Percentiles rank a stretch among this genome's conserved stretches.
Conservation (phyloP, 2,113 vertebrate species). For the Pithys albifrons region DNA sequence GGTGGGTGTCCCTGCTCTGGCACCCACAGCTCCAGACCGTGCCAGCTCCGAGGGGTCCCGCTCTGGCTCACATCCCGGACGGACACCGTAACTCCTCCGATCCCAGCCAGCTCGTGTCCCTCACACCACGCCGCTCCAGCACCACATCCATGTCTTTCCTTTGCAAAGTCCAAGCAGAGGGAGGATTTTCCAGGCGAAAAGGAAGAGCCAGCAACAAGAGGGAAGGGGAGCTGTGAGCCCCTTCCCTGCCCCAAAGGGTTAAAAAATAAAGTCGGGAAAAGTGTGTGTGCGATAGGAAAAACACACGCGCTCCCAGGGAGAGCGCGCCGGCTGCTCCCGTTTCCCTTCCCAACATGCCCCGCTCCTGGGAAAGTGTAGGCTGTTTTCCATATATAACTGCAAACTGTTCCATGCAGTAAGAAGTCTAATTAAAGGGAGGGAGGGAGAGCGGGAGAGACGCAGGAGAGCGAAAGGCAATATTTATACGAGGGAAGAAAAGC, state of each 20-base stretch:
- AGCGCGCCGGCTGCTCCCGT: conserved; percentile 25
- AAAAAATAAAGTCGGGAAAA: conserved; percentile 23
- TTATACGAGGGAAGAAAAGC: conserved; percentile 13
- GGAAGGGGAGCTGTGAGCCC: rapidly evolving
- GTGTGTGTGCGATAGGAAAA: conserved; percentile 36
- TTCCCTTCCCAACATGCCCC: conserved; percentile 51
- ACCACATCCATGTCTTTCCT: rapidly evolving
- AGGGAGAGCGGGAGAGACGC: conserved; percentile 11
- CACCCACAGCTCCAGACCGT: neutral
- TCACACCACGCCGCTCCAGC: rapidly evolving
- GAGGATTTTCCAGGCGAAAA: neutral
- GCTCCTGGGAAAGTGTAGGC: conserved; percentile 76
- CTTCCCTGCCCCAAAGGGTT: neutral
- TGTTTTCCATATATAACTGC: conserved; percentile 79
- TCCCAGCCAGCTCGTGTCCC: rapidly evolving
- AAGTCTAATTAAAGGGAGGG: conserved; percentile 74
- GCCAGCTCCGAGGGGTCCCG: rapidly evolving
- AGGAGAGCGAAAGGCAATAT: conserved; percentile 45
- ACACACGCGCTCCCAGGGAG: conserved; percentile 26
- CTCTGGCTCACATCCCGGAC: neutral
- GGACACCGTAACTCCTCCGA: rapidly evolving
- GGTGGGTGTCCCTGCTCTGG: neutral
- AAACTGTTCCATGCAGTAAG: conserved; percentile 79
- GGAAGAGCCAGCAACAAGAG: rapidly evolving
- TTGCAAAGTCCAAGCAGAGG: neutral